These are phyloP conservation scores for Chironomus riparius DNA, from an alignment of 2,888 invertebrate genomes.

Conservation along the genomic window DNA sequence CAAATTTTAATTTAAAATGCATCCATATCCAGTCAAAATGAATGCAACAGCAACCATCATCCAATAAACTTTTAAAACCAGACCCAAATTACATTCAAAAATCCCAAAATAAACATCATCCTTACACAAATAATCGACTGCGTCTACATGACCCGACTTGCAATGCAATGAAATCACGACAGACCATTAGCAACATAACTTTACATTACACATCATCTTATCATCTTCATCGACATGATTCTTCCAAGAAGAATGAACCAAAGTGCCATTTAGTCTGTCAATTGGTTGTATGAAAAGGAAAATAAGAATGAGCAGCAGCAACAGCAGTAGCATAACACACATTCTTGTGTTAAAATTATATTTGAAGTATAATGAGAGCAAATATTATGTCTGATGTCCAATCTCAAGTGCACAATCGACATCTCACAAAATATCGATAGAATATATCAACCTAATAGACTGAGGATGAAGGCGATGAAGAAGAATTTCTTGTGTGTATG, in stretches of 20 bases:
- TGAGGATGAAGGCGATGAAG: no score
- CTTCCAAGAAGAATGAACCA: background rate
- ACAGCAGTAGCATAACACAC: background rate
- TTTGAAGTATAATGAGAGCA: conserved; percentile 1
- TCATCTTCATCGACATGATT: no score
- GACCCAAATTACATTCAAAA: no score
- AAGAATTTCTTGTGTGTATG: no score
- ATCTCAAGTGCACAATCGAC: background rate
- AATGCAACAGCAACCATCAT: no score
- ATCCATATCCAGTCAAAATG: no score
- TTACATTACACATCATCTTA: background rate
- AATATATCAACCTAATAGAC: background rate
- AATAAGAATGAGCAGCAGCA: background rate
- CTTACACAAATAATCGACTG: no score
- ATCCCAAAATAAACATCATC: no score
- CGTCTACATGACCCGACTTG: no score
- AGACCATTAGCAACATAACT: background rate
- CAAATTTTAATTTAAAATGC: no score
- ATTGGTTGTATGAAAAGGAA: background rate
- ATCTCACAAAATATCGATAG: background rate
- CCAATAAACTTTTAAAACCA: no score
- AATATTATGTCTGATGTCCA: conserved; percentile 11
- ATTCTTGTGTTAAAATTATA: background rate
- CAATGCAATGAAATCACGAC: no score
- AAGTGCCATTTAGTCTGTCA: background rate